Evolutionary conservation across 2,797 vertebrate species (phyloP).

Genomic region (Bradypus variegatus): DNA sequence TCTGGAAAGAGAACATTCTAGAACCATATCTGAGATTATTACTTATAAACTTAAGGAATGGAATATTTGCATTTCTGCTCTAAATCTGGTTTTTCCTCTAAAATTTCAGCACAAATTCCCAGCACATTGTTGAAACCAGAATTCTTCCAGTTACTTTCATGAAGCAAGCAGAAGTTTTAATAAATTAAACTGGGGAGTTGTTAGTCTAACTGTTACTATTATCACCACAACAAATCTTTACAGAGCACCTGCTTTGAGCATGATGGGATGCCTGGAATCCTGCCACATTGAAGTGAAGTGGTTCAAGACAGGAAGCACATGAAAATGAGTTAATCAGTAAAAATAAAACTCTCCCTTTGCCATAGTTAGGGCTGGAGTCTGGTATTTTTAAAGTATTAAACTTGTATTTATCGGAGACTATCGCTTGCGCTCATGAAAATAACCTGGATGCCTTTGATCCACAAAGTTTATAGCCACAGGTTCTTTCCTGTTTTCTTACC

Average conservation of each 20-base stretch:
- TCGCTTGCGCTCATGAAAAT: not conserved
- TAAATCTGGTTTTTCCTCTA: not conserved
- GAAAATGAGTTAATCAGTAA: not conserved
- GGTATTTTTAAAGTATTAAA: not conserved
- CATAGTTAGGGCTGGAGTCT: not conserved
- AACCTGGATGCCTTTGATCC: not conserved
- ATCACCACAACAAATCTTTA: not conserved
- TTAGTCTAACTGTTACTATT: not conserved
- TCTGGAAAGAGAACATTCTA: not conserved
- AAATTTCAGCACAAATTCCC: not conserved
- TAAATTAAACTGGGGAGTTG: not conserved
- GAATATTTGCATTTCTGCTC: not conserved
- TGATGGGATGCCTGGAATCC: too few relatives aligned
- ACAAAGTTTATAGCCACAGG: not conserved
- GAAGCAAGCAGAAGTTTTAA: not conserved
- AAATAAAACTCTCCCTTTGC: not conserved
- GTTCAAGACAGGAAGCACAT: not conserved
- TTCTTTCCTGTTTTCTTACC: slow-evolving; percentile 35
- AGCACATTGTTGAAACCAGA: not conserved
- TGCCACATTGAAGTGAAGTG: not conserved
- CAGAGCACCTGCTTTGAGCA: not conserved
- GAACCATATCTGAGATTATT: not conserved
- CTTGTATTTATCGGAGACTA: not conserved
- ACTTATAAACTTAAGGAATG: not conserved
- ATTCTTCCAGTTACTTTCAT: not conserved